phyloP scores from a whole-genome alignment of 2,113 vertebrate genomes.

The Nansenia antarctica region DNA sequence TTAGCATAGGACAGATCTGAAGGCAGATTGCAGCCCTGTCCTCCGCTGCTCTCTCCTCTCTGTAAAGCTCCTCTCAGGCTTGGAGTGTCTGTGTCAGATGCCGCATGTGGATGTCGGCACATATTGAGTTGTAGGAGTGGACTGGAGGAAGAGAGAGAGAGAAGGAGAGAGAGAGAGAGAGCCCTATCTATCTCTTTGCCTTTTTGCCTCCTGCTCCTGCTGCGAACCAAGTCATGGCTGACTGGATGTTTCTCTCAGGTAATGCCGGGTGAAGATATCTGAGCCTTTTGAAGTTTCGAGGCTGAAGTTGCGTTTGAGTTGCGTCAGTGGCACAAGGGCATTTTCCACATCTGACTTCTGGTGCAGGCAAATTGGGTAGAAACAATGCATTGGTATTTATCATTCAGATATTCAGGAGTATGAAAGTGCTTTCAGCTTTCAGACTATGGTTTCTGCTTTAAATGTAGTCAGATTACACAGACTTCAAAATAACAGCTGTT shows the following conservation, averaged over 20 bases:
- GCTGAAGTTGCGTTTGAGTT: slow-evolving; percentile 19
- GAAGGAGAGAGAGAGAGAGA: not conserved
- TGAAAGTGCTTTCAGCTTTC: not conserved
- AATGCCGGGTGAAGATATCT: slow-evolving; percentile 10
- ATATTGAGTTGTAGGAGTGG: not conserved
- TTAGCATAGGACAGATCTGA: not conserved
- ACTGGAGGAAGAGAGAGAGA: not conserved
- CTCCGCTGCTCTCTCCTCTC: not conserved
- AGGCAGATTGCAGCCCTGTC: not conserved
- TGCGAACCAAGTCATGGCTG: not conserved
- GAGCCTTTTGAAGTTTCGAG: slow-evolving; percentile 7
- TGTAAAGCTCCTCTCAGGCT: not conserved
- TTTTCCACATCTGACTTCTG: slow-evolving; percentile 13
- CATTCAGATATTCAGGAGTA: not conserved
- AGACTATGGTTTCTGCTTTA: not conserved
- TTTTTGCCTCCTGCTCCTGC: not conserved
- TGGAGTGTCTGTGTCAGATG: slow-evolving; percentile 20
- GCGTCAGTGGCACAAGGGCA: slow-evolving; percentile 14
- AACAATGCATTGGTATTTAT: slow-evolving; percentile 18
- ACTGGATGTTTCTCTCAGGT: not conserved
- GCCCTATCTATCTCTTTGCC: too few species aligned
- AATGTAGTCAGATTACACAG: not conserved
- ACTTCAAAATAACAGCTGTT: too few species aligned
- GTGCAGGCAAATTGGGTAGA: slow-evolving; percentile 6
- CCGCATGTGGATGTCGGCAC: slow-evolving; percentile 12